These are phyloP conservation scores for Poicephalus meyeri DNA, from an alignment of 2,113 vertebrate species.

Conservation along the genomic window DNA sequence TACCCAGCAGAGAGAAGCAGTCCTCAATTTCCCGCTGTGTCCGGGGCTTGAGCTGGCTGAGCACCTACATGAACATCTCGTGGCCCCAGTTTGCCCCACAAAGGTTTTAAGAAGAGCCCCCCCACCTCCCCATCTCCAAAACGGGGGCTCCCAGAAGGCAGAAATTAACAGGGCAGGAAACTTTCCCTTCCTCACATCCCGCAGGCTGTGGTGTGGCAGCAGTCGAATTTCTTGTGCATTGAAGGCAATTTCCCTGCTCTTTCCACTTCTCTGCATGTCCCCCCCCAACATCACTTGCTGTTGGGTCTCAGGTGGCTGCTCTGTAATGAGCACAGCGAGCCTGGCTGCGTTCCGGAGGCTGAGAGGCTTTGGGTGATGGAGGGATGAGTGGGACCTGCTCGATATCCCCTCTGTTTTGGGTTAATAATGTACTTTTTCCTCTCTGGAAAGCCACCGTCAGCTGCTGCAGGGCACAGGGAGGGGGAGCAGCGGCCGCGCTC, in stretches of 20 bases:
- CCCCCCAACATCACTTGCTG: background rate
- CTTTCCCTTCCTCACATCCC: background rate
- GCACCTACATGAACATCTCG: background rate
- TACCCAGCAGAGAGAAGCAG: background rate
- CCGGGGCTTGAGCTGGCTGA: background rate
- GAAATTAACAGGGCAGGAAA: background rate
- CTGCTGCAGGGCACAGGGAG: slow-evolving; percentile 30
- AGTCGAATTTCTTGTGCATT: fast-evolving
- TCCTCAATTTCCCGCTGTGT: background rate
- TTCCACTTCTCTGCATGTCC: fast-evolving
- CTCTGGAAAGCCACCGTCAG: background rate
- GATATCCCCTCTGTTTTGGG: too few relatives aligned
- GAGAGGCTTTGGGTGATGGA: background rate
- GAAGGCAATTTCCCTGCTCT: background rate
- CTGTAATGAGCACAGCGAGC: background rate
- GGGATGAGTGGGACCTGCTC: background rate
- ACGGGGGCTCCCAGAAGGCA: fast-evolving
- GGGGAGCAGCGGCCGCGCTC: background rate
- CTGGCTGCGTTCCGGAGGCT: background rate
- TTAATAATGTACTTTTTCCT: background rate
- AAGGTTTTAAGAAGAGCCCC: background rate
- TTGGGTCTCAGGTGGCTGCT: background rate
- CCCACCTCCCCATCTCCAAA: background rate
- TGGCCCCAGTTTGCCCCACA: fast-evolving
- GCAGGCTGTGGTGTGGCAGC: fast-evolving